phyloP scores from a whole-genome alignment of 2,797 vertebrate genomes.

The Aythya fuligula region DNA sequence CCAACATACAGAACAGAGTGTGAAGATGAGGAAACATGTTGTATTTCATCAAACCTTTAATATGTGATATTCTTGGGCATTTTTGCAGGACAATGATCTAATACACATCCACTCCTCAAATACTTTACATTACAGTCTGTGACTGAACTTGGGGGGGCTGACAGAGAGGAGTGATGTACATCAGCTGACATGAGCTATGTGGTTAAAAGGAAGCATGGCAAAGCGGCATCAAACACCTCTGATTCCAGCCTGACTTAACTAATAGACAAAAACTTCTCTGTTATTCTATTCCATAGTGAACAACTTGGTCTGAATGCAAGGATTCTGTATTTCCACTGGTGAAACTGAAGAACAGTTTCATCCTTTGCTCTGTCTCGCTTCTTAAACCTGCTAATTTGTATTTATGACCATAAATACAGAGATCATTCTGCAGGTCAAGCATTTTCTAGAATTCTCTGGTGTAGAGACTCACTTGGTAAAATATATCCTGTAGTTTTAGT shows the following conservation, averaged over 20 bases:
- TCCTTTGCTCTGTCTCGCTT: neutral
- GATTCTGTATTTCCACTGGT: neutral
- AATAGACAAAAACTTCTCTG: neutral
- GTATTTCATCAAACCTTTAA: neutral
- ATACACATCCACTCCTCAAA: neutral
- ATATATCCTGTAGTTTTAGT: conserved; percentile 31
- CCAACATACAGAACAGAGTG: neutral
- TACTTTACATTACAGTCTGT: neutral
- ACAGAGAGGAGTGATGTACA: neutral
- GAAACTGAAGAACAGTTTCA: neutral
- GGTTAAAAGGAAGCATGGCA: neutral
- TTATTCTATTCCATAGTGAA: neutral
- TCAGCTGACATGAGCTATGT: accelerated
- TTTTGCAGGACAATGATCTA: neutral
- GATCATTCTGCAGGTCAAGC: neutral
- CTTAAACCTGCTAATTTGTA: conserved; percentile 48
- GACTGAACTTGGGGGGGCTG: neutral
- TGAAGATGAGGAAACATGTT: neutral
- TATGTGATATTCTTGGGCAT: neutral
- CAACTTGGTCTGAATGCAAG: neutral
- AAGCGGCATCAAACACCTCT: neutral
- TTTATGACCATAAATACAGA: conserved; percentile 15
- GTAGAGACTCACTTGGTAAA: neutral
- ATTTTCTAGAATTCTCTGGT: neutral
- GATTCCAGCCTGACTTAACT: neutral